A percentile compares a stretch with the other conserved stretches of the same genome.
These are phyloP conservation scores for Ectobius pallidus DNA, from an alignment of 2,888 invertebrate species.

Conservation along the genomic window DNA sequence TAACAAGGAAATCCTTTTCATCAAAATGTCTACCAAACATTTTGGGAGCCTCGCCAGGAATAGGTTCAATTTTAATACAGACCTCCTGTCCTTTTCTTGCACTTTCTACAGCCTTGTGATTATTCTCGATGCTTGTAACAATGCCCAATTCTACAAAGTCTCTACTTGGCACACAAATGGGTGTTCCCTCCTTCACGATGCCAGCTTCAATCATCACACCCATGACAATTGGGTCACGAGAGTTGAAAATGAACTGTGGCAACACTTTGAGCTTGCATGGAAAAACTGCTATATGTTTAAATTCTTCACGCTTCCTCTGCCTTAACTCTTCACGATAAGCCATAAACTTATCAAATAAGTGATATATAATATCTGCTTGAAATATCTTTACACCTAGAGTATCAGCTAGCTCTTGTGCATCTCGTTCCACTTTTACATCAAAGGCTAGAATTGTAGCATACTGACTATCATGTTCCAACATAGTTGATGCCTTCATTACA, in stretches of 20 bases:
- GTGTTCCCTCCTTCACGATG: constrained; percentile 93
- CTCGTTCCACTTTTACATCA: constrained; percentile 97
- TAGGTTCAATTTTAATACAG: constrained; percentile 95
- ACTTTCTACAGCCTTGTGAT: constrained; percentile 93
- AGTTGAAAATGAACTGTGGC: constrained; percentile 95
- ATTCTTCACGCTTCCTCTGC: constrained; percentile 90
- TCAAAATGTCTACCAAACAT: constrained; percentile 99
- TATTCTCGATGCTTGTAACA: constrained; percentile 93
- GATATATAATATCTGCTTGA: constrained; percentile 99
- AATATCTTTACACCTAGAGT: constrained; percentile 93
- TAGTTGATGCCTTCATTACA: constrained; percentile 99
- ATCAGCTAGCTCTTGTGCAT: constrained; percentile 98
- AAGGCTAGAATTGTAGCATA: constrained; percentile 99
- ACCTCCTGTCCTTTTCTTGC: constrained; percentile 96
- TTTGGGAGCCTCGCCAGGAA: constrained; percentile 98
- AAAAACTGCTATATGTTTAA: constrained; percentile 97
- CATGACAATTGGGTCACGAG: constrained; percentile 96
- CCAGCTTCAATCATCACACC: constrained; percentile 97
- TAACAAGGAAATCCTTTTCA: constrained; percentile 91
- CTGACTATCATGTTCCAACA: constrained; percentile 98
- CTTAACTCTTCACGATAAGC: constrained; percentile 90
- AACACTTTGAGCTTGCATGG: constrained; percentile 89
- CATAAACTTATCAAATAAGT: constrained; percentile 97
- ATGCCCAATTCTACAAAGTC: constrained; percentile 95
- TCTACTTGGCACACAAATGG: constrained; percentile 95